Base-by-base conservation (phyloP, 23 tunicate species). In the Trididemnum nubilum region DNA sequence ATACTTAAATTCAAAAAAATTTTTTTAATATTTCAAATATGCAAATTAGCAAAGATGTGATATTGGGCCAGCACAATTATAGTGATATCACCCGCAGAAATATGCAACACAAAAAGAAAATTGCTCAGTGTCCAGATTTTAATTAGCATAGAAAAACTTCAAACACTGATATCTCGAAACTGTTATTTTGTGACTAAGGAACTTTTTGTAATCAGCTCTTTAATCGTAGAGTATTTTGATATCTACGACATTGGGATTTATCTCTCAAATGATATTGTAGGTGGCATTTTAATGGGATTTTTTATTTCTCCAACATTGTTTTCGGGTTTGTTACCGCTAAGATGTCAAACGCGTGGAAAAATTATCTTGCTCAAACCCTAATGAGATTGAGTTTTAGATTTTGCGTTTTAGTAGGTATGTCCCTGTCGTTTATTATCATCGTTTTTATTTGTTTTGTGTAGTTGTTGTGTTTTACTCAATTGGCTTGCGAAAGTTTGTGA, bases 231-330 rank as follows among this genome's bases (percentile, higher is more conserved):
- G 15, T 7, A 44, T 7, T 44, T 3, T 21, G 12, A 30, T 19
- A 7, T 44, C 12, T 18, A 34, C 32, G 70, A 32, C 37, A 87
- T 91, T 52, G 74, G 35, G 84, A 83, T 82, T 23, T 88, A 51
- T 4, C 81, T 76, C 15, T 87, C 92, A 65, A 83, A 71, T 72
- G 93, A 69, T 92, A 88, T 92, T 2, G 89, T 92, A 29, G 86
- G 1, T 18, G 93, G 67, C 32, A 36, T 34, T 44, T 83, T 79
- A 21, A 58, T 88, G 76, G 88, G 84, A 39, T 71, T 31, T 73
- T 50, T 1, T 87, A 88, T 88, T 88, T 93, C 35, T 81, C 84
- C 18, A 83, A 37, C 0, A 34, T 69, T 29, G 69, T 74, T 54
- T 87, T 83, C 36, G 98, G 98, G 9, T 44, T 44, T 44, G 54